Percentiles rank a stretch among this genome's conserved stretches.
phyloP scores from a whole-genome alignment of 2,797 vertebrate species.

The Cuculus canorus region DNA sequence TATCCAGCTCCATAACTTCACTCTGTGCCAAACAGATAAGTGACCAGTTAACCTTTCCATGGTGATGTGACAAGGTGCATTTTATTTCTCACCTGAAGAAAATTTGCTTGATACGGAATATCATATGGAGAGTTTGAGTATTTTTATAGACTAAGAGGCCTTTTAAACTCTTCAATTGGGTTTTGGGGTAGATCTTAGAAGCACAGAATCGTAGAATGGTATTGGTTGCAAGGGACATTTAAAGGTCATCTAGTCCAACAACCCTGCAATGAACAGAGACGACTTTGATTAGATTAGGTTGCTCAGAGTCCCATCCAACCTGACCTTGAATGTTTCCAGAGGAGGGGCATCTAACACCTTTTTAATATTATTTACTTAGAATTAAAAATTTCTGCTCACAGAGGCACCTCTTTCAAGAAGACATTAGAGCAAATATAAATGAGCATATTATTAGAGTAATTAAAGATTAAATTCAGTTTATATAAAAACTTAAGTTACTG shows the following conservation, averaged over 20 bases:
- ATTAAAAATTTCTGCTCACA: not conserved
- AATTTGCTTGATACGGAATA: not conserved
- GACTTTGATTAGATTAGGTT: not conserved
- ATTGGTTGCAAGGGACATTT: not conserved
- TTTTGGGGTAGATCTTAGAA: not conserved
- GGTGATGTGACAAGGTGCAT: not conserved
- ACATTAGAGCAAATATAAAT: not conserved
- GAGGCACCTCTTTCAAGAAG: not conserved
- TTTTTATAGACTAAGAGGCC: not conserved
- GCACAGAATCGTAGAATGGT: fast-evolving
- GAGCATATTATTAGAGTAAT: not conserved
- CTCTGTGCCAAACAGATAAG: not conserved
- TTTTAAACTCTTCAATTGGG: not conserved
- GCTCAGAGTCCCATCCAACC: fast-evolving
- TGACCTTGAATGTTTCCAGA: not conserved
- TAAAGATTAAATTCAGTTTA: not conserved
- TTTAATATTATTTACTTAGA: not conserved
- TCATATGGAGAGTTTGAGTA: not conserved
- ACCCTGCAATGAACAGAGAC: no score
- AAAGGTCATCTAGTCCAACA: not conserved
- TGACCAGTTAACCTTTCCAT: not conserved
- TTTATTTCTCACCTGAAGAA: not conserved
- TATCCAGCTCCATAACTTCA: not conserved
- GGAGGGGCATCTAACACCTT: not conserved
- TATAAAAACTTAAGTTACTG: not conserved